phyloP scores from a whole-genome alignment of 2,797 vertebrate genomes.

The Hydrocynus forskahlii region DNA sequence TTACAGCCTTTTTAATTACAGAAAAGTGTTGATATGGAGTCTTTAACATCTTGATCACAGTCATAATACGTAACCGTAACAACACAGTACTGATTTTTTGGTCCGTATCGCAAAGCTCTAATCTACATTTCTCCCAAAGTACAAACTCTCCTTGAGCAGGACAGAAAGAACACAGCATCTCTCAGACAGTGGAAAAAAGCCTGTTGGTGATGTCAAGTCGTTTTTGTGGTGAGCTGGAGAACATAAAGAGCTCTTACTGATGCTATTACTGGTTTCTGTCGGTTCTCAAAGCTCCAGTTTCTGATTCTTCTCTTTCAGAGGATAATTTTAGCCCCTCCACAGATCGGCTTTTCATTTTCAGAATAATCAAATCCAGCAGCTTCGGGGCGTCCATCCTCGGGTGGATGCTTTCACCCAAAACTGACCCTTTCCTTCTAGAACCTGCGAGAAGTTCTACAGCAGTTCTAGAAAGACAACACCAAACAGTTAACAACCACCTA shows the following conservation, averaged over 20 bases:
- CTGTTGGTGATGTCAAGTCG: background rate
- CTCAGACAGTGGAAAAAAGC: background rate
- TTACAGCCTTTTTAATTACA: too few species aligned
- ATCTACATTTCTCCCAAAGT: background rate
- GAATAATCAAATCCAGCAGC: slow-evolving; percentile 22
- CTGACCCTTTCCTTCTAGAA: background rate
- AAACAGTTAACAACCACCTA: too few species aligned
- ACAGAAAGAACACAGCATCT: background rate
- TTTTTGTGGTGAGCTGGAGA: background rate
- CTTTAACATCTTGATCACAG: too few species aligned
- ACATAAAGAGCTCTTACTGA: slow-evolving; percentile 5
- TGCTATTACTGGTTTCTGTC: slow-evolving; percentile 3
- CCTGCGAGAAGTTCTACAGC: background rate
- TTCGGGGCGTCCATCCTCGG: background rate
- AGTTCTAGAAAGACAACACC: background rate
- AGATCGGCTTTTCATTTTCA: slow-evolving; percentile 12
- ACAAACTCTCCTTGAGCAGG: background rate
- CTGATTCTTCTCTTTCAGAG: slow-evolving; percentile 24
- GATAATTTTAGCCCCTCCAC: slow-evolving; percentile 40
- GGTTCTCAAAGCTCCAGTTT: slow-evolving; percentile 23
- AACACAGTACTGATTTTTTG: too few species aligned
- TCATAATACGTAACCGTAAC: too few species aligned
- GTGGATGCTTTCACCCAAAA: background rate
- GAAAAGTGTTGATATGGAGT: background rate
- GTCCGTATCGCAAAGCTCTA: too few species aligned